Evolutionary conservation across 2,113 vertebrate genomes (phyloP).

Genomic region (Ptychochromis oligacanthus): DNA sequence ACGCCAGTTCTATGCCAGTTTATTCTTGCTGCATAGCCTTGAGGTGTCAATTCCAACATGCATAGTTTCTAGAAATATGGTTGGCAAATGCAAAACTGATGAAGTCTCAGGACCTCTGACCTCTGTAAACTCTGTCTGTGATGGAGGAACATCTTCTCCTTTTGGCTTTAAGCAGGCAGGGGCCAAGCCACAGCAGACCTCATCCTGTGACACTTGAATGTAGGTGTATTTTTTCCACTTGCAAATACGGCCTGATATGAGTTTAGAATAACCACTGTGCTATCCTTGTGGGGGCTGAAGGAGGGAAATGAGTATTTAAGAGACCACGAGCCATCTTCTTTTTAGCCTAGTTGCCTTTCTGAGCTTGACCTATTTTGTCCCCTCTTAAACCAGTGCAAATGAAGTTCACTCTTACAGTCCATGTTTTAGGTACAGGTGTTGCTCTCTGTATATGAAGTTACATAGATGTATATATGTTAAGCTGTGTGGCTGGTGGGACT

Average conservation of each 20-base stretch:
- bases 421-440: neutral
- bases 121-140: conserved; percentile 11
- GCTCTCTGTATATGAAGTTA: neutral
- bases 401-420: neutral
- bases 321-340: conserved; percentile 28
- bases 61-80: conserved; percentile 16
- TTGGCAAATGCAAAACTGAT: conserved; percentile 5
- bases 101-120: conserved; percentile 28
- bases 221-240: conserved; percentile 71
- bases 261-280: conserved; percentile 53
- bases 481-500: conserved; percentile 68
- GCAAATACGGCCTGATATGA: conserved; percentile 62
- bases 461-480: conserved; percentile 70
- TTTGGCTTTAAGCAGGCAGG: conserved; percentile 18
- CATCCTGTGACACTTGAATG: conserved; percentile 54
- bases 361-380: conserved; percentile 38
- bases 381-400: neutral
- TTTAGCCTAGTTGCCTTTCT: conserved; percentile 11
- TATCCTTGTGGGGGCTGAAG: conserved; percentile 31
- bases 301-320: conserved; percentile 42
- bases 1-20: neutral
- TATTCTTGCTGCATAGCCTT: conserved; percentile 2
- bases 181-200: conserved; percentile 38
- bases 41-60: neutral
- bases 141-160: conserved; percentile 11